Base-by-base conservation (phyloP, 2,888 invertebrate species). In the Drosophila picticornis region DNA sequence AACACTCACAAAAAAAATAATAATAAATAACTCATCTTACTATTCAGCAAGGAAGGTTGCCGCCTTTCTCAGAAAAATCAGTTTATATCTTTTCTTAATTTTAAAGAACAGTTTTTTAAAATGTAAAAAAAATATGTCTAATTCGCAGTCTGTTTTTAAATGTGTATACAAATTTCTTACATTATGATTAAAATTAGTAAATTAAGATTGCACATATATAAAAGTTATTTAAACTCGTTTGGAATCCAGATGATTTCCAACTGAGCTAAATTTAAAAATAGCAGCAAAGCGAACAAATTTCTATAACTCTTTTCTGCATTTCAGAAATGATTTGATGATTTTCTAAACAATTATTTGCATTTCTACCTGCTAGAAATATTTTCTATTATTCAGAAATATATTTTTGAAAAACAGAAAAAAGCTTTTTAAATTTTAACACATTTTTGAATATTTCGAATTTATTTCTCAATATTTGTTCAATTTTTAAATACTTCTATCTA, bases 361-460 rank as follows among this genome's bases (percentile, higher is more conserved):
- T 16, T n/a, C 11, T 3, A 6, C 11, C 11, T 11, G 1, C n/a
- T 6, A 22, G 2, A 43, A 43, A 43, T 43, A 22, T 1, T 43
- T 43, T 3, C 0, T n/a, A n/a, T 43, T 11, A n/a, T 5, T 11
- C 11, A 10, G 32, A 32, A 43, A 11, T 11, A 43, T 11, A 6
- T 11, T n/a, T 11, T 0, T 1, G 2, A 1, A 40, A 40, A 38
- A 38, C 13, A 34, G 13, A 1, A 32, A 32, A 19, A 7, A 3
- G 0, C 0, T 11, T 40, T 40, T 40, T 40, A 0, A 2, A n/a
- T n/a, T 11, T 43, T 2, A n/a, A n/a, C 11, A n/a, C n/a, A 11
- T n/a, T 43, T n/a, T 40, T 2, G 2, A n/a, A 9, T 38, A 38
- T 38, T 19, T 19, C 0, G 0, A 11, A 0, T 0, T 43, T n/a